These are phyloP conservation scores for Triplophysa tibetana DNA, from an alignment of 2,113 vertebrate genomes.

Conservation along the genomic window DNA sequence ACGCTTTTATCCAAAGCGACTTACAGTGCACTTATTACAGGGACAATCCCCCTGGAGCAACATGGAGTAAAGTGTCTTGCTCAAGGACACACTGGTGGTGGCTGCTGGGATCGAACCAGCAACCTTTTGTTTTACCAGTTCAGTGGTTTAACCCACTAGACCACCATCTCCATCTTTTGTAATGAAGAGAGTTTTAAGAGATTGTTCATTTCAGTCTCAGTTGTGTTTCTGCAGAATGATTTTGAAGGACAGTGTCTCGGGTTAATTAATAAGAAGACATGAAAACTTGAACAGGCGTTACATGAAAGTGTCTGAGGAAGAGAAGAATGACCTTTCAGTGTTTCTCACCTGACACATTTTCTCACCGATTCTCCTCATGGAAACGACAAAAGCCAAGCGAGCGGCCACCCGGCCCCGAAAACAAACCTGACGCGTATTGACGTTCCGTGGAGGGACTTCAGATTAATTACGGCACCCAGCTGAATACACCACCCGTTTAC, in stretches of 20 bases:
- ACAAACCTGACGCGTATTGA: constrained; percentile 32
- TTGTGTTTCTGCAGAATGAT: neutral
- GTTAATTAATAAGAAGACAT: neutral
- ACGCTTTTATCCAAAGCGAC: too few relatives aligned
- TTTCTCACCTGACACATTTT: constrained; percentile 36
- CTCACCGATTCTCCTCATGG: constrained; percentile 26
- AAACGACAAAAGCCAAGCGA: constrained; percentile 32
- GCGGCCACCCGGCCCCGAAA: constrained; percentile 5
- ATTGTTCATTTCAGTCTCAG: too few relatives aligned
- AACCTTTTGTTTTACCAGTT: too few relatives aligned
- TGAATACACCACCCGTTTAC: neutral
- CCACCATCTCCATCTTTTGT: too few relatives aligned
- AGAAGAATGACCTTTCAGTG: constrained; percentile 50
- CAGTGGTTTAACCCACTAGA: too few relatives aligned
- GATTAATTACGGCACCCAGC: constrained; percentile 43
- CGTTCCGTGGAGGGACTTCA: constrained; percentile 32
- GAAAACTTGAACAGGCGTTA: neutral
- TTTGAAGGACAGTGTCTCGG: neutral
- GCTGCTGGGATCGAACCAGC: too few relatives aligned
- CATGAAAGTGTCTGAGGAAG: neutral
- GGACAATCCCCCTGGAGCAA: too few relatives aligned
- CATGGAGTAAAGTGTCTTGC: too few relatives aligned
- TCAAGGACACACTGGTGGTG: too few relatives aligned
- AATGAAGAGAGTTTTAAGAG: too few relatives aligned
- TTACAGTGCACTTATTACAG: too few relatives aligned